Evolutionary conservation across 1,140 invertebrate species (phyloP).

Genomic region (Periplaneta americana): DNA sequence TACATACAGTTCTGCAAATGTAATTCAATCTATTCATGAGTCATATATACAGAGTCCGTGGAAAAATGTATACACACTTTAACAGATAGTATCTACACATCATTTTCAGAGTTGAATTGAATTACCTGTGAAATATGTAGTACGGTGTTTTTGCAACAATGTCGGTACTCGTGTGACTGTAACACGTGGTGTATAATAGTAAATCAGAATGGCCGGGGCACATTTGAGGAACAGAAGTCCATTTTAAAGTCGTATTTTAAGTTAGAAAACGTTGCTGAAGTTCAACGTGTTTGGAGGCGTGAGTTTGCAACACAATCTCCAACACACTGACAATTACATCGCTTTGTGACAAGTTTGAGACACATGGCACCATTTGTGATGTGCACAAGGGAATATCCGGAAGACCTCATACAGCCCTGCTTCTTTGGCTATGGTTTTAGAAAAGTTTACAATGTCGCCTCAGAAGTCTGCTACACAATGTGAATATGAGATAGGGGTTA

Average conservation of each 20-base stretch:
- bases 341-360: not conserved
- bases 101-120: not conserved
- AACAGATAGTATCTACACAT: not conserved
- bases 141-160: too few relatives aligned
- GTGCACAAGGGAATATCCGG: not conserved
- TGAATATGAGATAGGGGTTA: too few relatives aligned
- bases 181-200: not conserved
- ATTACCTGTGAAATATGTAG: too few relatives aligned
- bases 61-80: not conserved
- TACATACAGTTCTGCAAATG: too few relatives aligned
- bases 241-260: constrained; percentile 43
- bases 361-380: not conserved
- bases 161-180: too few relatives aligned
- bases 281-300: not conserved
- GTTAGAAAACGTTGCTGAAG: not conserved
- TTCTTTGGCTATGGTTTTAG: too few relatives aligned
- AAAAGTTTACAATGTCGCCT: too few relatives aligned
- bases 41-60: too few relatives aligned
- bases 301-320: not conserved
- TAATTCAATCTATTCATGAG: too few relatives aligned
- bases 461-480: too few relatives aligned
- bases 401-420: not conserved
- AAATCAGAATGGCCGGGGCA: not conserved
- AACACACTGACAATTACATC: not conserved
- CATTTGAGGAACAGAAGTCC: constrained; percentile 38